Conservation (phyloP, 1,140 invertebrate genomes). For the Ptiloglossa arizonensis region DNA sequence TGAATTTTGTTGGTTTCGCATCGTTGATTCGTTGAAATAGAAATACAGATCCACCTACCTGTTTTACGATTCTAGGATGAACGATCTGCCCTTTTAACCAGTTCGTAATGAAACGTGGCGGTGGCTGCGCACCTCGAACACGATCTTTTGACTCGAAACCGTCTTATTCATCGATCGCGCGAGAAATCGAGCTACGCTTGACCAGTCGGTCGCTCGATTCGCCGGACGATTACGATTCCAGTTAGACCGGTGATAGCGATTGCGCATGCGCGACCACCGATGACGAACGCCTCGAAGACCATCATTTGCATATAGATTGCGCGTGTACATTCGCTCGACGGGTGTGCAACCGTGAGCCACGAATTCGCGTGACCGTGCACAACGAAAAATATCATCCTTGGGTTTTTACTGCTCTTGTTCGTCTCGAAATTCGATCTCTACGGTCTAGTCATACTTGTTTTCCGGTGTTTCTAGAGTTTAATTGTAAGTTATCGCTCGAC, state of each 20-base stretch:
- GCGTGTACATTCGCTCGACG: too few relatives aligned
- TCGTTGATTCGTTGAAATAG: too few relatives aligned
- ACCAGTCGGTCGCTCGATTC: background rate
- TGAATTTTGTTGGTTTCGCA: too few relatives aligned
- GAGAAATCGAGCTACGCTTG: slow-evolving; percentile 4
- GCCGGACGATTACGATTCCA: background rate
- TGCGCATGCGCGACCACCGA: slow-evolving; percentile 23
- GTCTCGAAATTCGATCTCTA: background rate
- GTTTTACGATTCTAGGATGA: too few relatives aligned
- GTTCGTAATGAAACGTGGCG: background rate
- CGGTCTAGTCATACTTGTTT: too few relatives aligned
- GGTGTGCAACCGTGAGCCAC: too few relatives aligned
- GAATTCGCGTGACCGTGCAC: background rate
- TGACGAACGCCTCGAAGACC: slow-evolving; percentile 1
- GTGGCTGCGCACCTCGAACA: background rate
- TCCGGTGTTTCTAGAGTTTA: too few relatives aligned
- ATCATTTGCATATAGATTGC: slow-evolving; percentile 4
- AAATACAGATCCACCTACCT: background rate
- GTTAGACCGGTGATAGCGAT: background rate
- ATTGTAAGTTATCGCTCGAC: too few relatives aligned
- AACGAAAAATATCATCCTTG: background rate
- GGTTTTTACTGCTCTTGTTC: background rate
- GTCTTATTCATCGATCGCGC: background rate
- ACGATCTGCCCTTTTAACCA: background rate
- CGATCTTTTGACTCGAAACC: background rate